Evolutionary conservation across 2,113 vertebrate species (phyloP).

Genomic region (Colinus virginianus): DNA sequence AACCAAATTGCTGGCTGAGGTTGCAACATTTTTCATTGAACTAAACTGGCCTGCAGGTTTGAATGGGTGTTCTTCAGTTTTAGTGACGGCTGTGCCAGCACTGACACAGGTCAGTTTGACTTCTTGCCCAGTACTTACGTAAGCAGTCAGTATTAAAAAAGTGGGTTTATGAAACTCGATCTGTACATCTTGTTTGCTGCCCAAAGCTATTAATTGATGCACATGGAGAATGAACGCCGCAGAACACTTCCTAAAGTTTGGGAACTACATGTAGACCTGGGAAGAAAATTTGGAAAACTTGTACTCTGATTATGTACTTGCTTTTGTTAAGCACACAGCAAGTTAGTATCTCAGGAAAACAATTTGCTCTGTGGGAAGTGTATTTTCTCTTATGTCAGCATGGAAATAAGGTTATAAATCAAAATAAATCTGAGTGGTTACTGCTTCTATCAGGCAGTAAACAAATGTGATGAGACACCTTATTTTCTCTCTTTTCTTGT

Average conservation of each 20-base stretch:
- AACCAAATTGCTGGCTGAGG: neutral
- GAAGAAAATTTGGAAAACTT: neutral
- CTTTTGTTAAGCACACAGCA: neutral
- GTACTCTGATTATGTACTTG: neutral
- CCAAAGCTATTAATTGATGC: conserved; percentile 13
- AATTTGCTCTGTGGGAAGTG: neutral
- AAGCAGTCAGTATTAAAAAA: neutral
- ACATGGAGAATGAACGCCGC: neutral
- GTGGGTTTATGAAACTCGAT: conserved; percentile 1
- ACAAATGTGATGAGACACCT: neutral
- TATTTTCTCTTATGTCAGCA: neutral
- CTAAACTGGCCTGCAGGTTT: neutral
- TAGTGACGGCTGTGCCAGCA: neutral
- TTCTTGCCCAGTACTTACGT: conserved; percentile 48
- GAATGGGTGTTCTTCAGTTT: neutral
- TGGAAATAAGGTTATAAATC: neutral
- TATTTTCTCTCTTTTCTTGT: neutral
- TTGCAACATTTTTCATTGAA: fast-evolving
- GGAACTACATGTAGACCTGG: neutral
- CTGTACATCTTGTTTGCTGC: conserved; percentile 40
- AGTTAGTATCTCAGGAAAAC: neutral
- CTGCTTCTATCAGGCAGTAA: neutral
- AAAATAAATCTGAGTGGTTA: neutral
- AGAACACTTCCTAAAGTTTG: neutral
- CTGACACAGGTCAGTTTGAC: conserved; percentile 36